Conservation (phyloP, 2,113 vertebrate genomes). For the Odontophorus gujanensis region DNA sequence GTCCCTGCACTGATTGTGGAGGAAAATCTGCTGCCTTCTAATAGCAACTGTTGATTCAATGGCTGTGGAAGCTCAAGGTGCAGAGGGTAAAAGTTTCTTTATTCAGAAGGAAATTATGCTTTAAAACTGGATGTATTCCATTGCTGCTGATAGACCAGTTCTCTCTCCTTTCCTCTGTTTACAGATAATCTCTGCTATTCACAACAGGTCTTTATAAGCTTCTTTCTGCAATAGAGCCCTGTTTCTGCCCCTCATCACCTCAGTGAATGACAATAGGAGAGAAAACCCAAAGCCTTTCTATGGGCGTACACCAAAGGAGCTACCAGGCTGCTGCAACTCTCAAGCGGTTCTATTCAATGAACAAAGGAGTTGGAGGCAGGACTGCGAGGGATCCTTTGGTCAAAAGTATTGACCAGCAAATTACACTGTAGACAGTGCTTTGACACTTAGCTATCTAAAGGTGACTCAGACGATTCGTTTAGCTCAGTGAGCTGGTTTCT, state of each 20-base stretch:
- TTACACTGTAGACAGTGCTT: conserved; percentile 42
- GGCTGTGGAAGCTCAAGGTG: not conserved
- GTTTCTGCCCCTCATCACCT: not conserved
- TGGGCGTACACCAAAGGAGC: conserved; percentile 47
- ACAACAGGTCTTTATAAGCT: conserved; percentile 47
- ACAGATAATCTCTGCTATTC: conserved; percentile 46
- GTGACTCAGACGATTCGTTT: conserved; percentile 34
- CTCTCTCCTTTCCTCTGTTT: not conserved
- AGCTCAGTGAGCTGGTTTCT: conserved; percentile 60
- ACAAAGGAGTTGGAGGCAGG: not conserved
- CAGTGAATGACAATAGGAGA: conserved; percentile 43
- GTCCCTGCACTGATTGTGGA: not conserved
- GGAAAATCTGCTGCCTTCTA: not conserved
- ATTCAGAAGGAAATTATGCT: conserved; percentile 23
- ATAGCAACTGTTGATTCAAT: not conserved
- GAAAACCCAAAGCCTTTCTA: conserved; percentile 27
- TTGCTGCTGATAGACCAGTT: not conserved
- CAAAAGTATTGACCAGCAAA: conserved; percentile 64
- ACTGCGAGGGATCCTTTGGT: not conserved
- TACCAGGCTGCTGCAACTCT: not conserved
- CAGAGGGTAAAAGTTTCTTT: conserved; percentile 19
- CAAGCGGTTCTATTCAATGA: not conserved
- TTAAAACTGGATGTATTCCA: conserved; percentile 25
- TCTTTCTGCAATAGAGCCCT: not conserved
- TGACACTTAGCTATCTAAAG: conserved; percentile 35